A percentile compares a stretch with the other conserved stretches of the same genome.
phyloP scores from a whole-genome alignment of 2,797 vertebrate genomes.

The Falco peregrinus region DNA sequence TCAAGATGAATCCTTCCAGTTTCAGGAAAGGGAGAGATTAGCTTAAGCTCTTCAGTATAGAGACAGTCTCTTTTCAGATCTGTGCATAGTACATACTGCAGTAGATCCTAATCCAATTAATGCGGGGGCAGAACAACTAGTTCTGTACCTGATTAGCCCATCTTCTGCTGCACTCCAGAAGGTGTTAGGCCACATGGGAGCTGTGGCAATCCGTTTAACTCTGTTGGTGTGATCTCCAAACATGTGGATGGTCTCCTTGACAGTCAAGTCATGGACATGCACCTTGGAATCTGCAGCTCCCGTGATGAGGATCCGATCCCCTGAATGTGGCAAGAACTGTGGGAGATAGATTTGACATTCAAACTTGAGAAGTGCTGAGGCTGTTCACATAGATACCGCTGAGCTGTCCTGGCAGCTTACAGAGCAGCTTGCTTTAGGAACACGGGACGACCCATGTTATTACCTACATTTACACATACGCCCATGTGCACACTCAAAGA shows the following conservation, averaged over 20 bases:
- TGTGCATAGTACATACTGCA: neutral
- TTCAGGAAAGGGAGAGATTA: neutral
- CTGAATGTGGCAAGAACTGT: constrained; percentile 95
- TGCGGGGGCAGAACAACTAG: neutral
- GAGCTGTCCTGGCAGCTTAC: neutral
- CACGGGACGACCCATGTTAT: accelerated
- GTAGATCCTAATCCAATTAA: neutral
- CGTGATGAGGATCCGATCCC: constrained; percentile 93
- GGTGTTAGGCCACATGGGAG: constrained; percentile 98
- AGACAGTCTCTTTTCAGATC: neutral
- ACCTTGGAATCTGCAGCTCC: constrained; percentile 98
- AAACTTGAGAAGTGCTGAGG: neutral
- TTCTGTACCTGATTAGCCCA: constrained; percentile 88
- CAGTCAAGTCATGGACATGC: constrained; percentile 94
- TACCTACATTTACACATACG: accelerated
- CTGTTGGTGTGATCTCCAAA: constrained; percentile 98
- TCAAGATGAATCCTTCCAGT: neutral
- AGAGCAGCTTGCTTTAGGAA: neutral
- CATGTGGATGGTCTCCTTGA: constrained; percentile 98
- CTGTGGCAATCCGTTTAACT: constrained; percentile 95
- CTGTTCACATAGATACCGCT: neutral
- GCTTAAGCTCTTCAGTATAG: neutral
- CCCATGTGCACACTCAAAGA: neutral
- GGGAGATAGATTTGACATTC: neutral
- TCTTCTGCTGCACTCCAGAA: constrained; percentile 99